Base-by-base conservation (phyloP, 2,888 invertebrate species). In the Drosophila robusta region DNA sequence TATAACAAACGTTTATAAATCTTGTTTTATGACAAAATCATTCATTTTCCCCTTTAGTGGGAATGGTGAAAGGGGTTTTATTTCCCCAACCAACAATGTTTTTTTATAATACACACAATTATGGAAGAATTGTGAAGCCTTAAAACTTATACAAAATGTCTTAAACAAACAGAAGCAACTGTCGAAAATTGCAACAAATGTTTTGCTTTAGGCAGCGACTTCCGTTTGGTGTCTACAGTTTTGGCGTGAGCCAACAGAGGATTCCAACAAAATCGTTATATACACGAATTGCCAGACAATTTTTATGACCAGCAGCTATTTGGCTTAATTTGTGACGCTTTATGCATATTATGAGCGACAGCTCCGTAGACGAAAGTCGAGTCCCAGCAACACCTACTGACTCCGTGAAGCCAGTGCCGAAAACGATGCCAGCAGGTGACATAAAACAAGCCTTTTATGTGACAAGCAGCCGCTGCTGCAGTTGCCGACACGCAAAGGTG, bases 371-470 rank as follows among this genome's bases (percentile, higher is more conserved):
- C 29, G 38, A 8, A 24, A 45, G 29, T 16, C 38, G 54, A 46
- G 22, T 36, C 12, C 34, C 50, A 11, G 36, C 50, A 47, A 62
- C 32, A 34, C 49, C 63, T 63, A 16, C 24, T 54, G 42, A n/a
- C 16, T 11, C n/a, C 29, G 2, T 9, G 29, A 3, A 9, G 9
- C 9, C 29, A 29, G 29, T 29, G 9, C 29, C 62, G 47, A 22
- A 54, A 60, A 55, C 46, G 62, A 55, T 62, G 67, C 69, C 68
- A 51, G 74, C 56, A 88, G 85, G 79, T 89, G 85, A 84, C 84
- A 87, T 84, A 84, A 85, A 75, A 85, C 89, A 87, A 85, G 89
- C 84, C 79, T 70, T 87, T 87, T 87, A 85, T 87, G 84, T 75
- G 89, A 72, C 87, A 79, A 69, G 80, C 68, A 57, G 66, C 65